Percentiles rank a stretch among this genome's conserved stretches.
Conservation (phyloP, 1,140 invertebrate genomes). For the Pygmarrhopalites habei region DNA sequence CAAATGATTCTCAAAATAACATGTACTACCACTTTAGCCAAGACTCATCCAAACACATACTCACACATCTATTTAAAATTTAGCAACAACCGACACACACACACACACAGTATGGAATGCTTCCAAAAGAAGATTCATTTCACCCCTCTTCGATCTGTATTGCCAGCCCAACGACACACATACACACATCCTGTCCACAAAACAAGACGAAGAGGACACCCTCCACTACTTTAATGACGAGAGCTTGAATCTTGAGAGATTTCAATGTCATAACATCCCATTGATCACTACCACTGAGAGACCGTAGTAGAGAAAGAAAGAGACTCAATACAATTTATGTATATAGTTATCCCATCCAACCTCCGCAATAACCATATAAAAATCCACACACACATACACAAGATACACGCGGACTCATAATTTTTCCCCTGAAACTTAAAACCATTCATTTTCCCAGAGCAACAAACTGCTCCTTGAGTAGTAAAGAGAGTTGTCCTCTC, state of each 20-base stretch:
- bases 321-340: background rate
- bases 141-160: too few species aligned
- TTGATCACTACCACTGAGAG: slow-evolving; percentile 21
- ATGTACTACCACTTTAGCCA: background rate
- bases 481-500: background rate
- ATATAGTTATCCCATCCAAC: too few species aligned
- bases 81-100: background rate
- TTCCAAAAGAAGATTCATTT: background rate
- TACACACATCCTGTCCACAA: slow-evolving; percentile 3
- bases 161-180: too few species aligned
- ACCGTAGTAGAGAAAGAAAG: too few species aligned
- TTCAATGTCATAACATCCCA: slow-evolving; percentile 33
- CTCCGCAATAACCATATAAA: background rate
- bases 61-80: background rate
- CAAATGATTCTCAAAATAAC: too few species aligned
- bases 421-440: slow-evolving; percentile 23
- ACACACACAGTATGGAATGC: background rate
- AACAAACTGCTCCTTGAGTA: slow-evolving; percentile 1
- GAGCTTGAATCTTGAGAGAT: slow-evolving; percentile 26
- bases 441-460: slow-evolving; percentile 19
- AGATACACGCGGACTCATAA: slow-evolving; percentile 21
- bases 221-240: slow-evolving; percentile 23
- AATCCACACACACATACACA: background rate
- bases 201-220: slow-evolving; percentile 20
- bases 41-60: background rate